phyloP scores from a whole-genome alignment of 2,888 invertebrate genomes.

The Orthosia gracilis region DNA sequence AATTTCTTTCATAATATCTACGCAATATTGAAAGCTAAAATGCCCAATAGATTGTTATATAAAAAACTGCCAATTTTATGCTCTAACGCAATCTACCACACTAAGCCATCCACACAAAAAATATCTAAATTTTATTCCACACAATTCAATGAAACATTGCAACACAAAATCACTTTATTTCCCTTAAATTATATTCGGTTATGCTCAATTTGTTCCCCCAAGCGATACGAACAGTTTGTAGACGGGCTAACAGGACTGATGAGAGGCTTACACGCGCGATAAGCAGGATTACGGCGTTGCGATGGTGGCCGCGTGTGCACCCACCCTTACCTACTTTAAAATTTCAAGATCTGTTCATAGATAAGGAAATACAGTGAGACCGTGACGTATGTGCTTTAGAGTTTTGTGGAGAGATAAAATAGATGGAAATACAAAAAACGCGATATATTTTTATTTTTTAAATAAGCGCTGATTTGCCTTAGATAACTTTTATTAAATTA shows the following conservation, averaged over 20 bases:
- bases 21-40: neutral
- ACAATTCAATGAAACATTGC: constrained; percentile 39
- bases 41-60: neutral
- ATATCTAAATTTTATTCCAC: constrained; percentile 18
- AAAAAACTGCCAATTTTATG: neutral
- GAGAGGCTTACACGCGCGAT: constrained; percentile 85
- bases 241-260: constrained; percentile 75
- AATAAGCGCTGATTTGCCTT: too few relatives aligned
- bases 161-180: constrained; percentile 56
- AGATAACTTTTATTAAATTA: too few relatives aligned
- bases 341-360: constrained; percentile 78
- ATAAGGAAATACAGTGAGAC: constrained; percentile 64
- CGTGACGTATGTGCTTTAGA: constrained; percentile 49
- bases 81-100: neutral
- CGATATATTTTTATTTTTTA: too few relatives aligned
- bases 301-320: constrained; percentile 66
- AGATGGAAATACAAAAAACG: too few relatives aligned
- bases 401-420: neutral
- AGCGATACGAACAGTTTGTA: constrained; percentile 63
- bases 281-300: constrained; percentile 77
- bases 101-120: constrained; percentile 7
- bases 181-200: constrained; percentile 62
- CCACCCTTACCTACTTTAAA: constrained; percentile 84
- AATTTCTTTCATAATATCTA: neutral
- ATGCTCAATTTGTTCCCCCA: constrained; percentile 66